phyloP scores from a whole-genome alignment of 2,113 vertebrate species.

The Oreochromis aureus region DNA sequence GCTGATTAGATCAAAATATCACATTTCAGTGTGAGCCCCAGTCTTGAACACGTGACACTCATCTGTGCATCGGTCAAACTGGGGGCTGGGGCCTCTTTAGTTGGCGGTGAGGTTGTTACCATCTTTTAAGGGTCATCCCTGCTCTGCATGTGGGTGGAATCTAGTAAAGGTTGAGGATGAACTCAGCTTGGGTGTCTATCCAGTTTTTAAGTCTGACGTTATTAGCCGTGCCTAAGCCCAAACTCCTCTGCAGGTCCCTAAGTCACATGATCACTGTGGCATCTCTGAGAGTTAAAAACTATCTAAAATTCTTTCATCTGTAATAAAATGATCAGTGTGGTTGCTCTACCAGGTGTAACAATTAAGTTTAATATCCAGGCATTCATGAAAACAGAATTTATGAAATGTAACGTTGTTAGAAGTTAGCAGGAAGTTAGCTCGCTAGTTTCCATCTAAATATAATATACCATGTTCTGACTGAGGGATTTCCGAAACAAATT shows the following conservation, averaged over 20 bases:
- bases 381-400: background rate
- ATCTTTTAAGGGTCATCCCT: background rate
- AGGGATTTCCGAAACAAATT: background rate
- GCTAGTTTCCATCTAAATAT: background rate
- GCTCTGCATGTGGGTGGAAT: rapidly evolving
- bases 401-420: background rate
- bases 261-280: background rate
- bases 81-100: background rate
- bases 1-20: background rate
- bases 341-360: background rate
- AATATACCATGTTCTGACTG: background rate
- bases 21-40: background rate
- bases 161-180: background rate
- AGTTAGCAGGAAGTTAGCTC: background rate
- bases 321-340: no score
- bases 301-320: background rate
- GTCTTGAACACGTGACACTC: background rate
- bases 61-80: background rate
- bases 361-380: background rate
- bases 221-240: rapidly evolving
- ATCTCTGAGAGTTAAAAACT: background rate
- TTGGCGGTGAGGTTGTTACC: background rate
- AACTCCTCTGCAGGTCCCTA: background rate
- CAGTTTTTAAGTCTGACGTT: background rate
- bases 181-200: background rate